Base-by-base conservation (phyloP, 1,140 invertebrate species). In the Pseudomyrmex flavicornis region DNA sequence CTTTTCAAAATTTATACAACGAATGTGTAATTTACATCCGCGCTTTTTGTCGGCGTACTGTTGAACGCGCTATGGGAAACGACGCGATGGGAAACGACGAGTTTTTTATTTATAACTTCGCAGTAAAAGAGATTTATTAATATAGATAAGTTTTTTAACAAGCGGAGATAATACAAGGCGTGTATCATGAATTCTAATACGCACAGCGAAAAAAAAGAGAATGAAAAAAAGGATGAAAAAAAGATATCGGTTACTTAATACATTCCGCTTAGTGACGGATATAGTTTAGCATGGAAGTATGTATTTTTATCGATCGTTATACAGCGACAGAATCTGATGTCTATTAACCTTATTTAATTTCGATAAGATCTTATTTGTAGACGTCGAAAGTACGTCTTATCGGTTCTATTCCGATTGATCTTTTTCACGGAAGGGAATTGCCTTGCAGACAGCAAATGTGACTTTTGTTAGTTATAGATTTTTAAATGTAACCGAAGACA, bases 301-400 rank as follows among this genome's bases (percentile, higher is more conserved):
- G 69, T 79, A 13, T 58, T 69, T 4, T 17, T 58, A 48, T 79
- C 17, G 52, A 68, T 77, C 48, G 15, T 76, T 13, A 35, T 13
- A 35, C 15, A 9, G 2, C 26, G 62, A 56, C 22, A 65, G 22
- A 52, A 63, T 20, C 1, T 5, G 62, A 68, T 7, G 8, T 10
- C 50, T 46, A 56, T 46, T 68, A 13, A 17, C 35, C 46, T 66
- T 50, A 66, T 77, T 15, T 66, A 35, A 13, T 56, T 48, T 77
- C 9, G 68, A 46, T 68, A 20, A 15, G 17, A 56, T 56, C 20
- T 77, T 46, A 56, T 7, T 22, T n/a, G 4, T 12, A 5, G 12
- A 10, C 22, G 15, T 63, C 7, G 17, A n/a, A 58, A 79, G 22
- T n/a, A n/a, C n/a, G n/a, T 79, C 44, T 48, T 15, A 77, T 77